Evolutionary conservation across 2,797 vertebrate species (phyloP).

Genomic region (Macropus fuliginosus): DNA sequence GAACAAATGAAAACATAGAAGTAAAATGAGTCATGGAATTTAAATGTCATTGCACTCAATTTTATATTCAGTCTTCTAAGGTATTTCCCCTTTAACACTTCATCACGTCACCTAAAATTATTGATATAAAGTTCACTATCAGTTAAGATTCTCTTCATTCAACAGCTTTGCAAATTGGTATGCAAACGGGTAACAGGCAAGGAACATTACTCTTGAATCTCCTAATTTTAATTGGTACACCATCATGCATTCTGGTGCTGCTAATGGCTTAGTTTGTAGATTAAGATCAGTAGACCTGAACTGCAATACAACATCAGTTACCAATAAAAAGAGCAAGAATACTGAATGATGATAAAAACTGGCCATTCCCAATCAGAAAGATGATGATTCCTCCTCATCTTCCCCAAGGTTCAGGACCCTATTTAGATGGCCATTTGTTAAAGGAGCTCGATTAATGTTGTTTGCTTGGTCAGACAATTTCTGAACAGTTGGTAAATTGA

Average conservation of each 20-base stretch:
- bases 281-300: conserved; percentile 83
- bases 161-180: conserved; percentile 80
- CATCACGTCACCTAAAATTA: conserved; percentile 73
- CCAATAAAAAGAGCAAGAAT: conserved; percentile 81
- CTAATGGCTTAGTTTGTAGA: conserved; percentile 82
- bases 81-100: conserved; percentile 20
- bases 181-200: conserved; percentile 78
- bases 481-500: conserved; percentile 83
- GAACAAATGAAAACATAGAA: conserved; percentile 38
- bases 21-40: conserved; percentile 29
- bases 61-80: neutral
- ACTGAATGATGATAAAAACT: conserved; percentile 79
- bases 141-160: conserved; percentile 77
- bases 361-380: conserved; percentile 74
- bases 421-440: conserved; percentile 76
- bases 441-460: conserved; percentile 75
- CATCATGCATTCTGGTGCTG: conserved; percentile 73
- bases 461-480: conserved; percentile 79
- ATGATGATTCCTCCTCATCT: conserved; percentile 69
- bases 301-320: conserved; percentile 77
- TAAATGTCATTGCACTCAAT: conserved; percentile 44
- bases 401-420: conserved; percentile 72
- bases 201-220: conserved; percentile 83
- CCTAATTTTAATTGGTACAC: conserved; percentile 84
- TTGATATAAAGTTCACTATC: conserved; percentile 70